Conservation (phyloP, 2,113 vertebrate genomes). For the Uria lomvia region DNA sequence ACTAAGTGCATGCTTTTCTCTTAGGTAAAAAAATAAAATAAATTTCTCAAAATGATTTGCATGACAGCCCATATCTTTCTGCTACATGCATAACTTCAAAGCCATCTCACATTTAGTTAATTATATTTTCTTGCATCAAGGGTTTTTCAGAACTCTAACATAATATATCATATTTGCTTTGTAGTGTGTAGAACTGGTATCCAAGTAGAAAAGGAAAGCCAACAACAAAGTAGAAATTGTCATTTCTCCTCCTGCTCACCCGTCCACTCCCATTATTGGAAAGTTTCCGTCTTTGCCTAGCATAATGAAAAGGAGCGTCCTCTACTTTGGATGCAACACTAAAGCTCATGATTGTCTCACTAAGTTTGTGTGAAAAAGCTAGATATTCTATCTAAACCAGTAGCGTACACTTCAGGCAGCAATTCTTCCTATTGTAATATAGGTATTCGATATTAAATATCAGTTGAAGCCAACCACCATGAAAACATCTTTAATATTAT, state of each 20-base stretch:
- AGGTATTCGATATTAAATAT: neutral
- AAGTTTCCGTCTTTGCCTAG: neutral
- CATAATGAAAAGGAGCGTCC: neutral
- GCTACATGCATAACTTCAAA: constrained; percentile 5
- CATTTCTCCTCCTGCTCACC: neutral
- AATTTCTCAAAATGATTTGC: neutral
- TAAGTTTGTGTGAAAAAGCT: neutral
- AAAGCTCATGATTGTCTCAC: neutral
- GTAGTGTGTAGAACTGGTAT: neutral
- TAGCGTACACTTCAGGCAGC: neutral
- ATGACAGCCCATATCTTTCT: neutral
- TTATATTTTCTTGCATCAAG: neutral
- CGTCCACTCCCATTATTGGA: neutral
- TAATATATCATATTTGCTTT: neutral
- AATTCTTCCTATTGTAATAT: neutral
- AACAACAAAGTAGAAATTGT: neutral
- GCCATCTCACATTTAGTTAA: neutral
- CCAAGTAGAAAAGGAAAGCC: neutral
- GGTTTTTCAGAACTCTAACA: neutral
- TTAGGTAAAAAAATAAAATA: neutral
- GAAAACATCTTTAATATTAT: neutral
- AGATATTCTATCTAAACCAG: neutral
- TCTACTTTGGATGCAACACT: neutral
- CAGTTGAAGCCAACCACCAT: neutral
- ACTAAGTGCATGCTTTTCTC: neutral